Percentiles rank a stretch among this genome's conserved stretches.
Conservation (phyloP, 2,888 invertebrate genomes). For the Andrena hattorfiana region DNA sequence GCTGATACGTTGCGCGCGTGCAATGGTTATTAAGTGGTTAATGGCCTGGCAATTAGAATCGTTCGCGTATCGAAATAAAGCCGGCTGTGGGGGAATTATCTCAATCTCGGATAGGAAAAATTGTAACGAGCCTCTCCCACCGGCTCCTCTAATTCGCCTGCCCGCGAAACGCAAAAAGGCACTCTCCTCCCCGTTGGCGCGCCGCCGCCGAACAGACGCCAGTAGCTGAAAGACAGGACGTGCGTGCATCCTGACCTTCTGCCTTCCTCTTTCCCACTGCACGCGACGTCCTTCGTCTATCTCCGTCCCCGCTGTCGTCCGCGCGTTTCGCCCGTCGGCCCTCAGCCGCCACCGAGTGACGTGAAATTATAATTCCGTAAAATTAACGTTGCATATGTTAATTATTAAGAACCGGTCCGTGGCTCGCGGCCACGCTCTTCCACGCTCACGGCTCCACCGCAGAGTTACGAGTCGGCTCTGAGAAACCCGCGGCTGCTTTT, state of each 20-base stretch:
- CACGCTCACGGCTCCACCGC: constrained; percentile 61
- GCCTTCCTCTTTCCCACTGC: constrained; percentile 27
- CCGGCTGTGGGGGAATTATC: constrained; percentile 39
- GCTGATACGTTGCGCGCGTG: constrained; percentile 3
- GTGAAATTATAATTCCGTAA: constrained; percentile 82
- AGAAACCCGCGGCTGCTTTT: constrained; percentile 15
- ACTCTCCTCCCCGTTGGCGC: neutral
- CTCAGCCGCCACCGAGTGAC: constrained; percentile 72
- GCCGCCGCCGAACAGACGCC: constrained; percentile 20
- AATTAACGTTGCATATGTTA: constrained; percentile 83
- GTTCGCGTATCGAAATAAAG: constrained; percentile 35
- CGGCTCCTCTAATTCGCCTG: constrained; percentile 22
- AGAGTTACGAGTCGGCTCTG: constrained; percentile 37
- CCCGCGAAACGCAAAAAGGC: constrained; percentile 27
- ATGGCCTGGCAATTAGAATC: constrained; percentile 44
- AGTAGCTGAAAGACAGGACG: constrained; percentile 57
- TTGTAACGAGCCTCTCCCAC: constrained; percentile 45
- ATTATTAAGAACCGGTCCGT: constrained; percentile 81
- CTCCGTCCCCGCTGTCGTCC: constrained; percentile 11
- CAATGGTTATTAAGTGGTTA: constrained; percentile 49
- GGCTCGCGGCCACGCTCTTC: constrained; percentile 61
- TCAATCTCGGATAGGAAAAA: constrained; percentile 44
- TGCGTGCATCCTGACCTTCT: constrained; percentile 53
- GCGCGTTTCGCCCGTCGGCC: constrained; percentile 69
- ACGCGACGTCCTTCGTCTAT: constrained; percentile 28